These are phyloP conservation scores for Bombus impatiens DNA, from an alignment of 1,140 invertebrate genomes.

Conservation along the genomic window DNA sequence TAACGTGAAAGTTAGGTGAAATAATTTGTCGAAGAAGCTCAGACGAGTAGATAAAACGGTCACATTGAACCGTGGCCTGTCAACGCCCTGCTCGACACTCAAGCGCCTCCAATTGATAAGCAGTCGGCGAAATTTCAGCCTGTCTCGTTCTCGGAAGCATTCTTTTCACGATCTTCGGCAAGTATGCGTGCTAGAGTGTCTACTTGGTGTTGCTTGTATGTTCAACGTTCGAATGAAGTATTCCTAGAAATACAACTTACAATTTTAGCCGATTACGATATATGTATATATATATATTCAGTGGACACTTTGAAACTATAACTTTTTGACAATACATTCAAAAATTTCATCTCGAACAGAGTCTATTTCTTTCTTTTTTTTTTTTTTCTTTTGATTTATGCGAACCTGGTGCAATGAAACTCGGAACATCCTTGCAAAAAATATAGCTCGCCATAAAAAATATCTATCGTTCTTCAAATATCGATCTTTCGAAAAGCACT, in stretches of 20 bases:
- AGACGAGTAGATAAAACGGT: conserved; percentile 11
- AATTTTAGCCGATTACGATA: not conserved
- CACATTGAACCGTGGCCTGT: conserved; percentile 24
- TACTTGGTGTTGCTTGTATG: not conserved
- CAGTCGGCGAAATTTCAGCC: conserved; percentile 41
- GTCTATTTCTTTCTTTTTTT: too few species aligned
- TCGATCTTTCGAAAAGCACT: not conserved
- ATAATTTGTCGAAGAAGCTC: not conserved
- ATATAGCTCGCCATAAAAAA: not conserved
- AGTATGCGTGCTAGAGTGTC: conserved; percentile 29
- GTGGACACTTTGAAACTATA: too few species aligned
- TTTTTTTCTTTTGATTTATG: not conserved
- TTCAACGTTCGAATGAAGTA: not conserved
- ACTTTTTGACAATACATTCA: too few species aligned
- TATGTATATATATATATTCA: too few species aligned
- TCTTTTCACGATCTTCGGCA: conserved; percentile 30
- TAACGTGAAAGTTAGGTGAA: not conserved
- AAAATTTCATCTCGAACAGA: not conserved
- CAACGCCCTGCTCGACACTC: conserved; percentile 22
- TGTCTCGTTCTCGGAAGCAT: conserved; percentile 29
- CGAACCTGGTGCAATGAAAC: not conserved
- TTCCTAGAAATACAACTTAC: not conserved
- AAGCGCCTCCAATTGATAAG: conserved; percentile 34
- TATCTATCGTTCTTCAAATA: not conserved
- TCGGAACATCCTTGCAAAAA: not conserved